Base-by-base conservation (phyloP, 2,113 vertebrate genomes). In the Muscicapa adusta region DNA sequence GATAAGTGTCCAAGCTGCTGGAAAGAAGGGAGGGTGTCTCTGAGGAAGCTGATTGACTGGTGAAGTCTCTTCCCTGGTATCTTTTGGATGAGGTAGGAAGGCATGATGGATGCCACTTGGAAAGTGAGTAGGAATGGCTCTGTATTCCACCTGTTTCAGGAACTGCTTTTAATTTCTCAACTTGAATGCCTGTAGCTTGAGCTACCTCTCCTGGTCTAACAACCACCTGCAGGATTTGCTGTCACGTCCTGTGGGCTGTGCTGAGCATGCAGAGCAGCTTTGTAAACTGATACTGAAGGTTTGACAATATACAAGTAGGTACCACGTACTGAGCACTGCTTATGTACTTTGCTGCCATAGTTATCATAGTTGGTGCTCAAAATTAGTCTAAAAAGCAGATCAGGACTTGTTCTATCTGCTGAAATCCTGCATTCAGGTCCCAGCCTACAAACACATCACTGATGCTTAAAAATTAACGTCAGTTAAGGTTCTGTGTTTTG, bases 241-340 rank as follows among this genome's bases (percentile, higher is more conserved):
- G 33, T 31, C 12, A 2, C 0, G 0, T 3, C 6, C 48, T 8
- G 12, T 8, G 24, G 56, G 34, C 20, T 33, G 50, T 16, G 71
- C 38, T 50, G 25, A 10, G 51, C 20, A 2, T 15, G 31, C 7
- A 25, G 61, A 76, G 40, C 71, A 54, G 53, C 62, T 79, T 16
- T 38, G 61, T 34, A 31, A 50, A 54, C 29, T 7, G 29, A 43
- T 1, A 0, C 8, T 23, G 40, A 51, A 77, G 56, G 56, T 48
- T 5, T 26, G 34, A 50, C 29, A n/a, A 16, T 7, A 10, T 1
- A 10, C 28, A 18, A 19, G 70, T 5, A n/a, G 3, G 15, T 33
- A 48, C 42, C 10, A 43, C 0, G 1, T 15, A 15, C 51, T 29
- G 58, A 79, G 58, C 40, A 8, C 62, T 7, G 11, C 8, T 8